Percentiles rank a stretch among this genome's conserved stretches.
Evolutionary conservation across 2,888 invertebrate genomes (phyloP).

Genomic region (Stenchaetothrips biformis): DNA sequence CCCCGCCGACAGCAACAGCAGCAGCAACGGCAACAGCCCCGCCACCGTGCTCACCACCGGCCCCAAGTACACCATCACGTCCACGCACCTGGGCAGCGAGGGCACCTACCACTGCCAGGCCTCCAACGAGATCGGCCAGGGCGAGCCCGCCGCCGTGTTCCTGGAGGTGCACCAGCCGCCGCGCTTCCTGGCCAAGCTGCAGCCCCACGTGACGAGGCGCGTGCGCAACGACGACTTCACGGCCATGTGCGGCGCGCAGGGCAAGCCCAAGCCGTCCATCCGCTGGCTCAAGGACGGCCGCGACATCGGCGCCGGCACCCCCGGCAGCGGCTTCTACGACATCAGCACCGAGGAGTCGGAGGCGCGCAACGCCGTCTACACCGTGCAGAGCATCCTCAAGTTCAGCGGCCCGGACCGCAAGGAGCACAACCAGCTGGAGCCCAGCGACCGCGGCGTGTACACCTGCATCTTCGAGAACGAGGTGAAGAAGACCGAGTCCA

Average conservation of each 20-base stretch:
- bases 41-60: constrained; percentile 68
- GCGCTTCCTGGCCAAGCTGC: constrained; percentile 73
- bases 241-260: constrained; percentile 78
- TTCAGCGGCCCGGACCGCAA: constrained; percentile 76
- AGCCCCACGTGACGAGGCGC: constrained; percentile 72
- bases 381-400: constrained; percentile 74
- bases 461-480: constrained; percentile 85
- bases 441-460: constrained; percentile 81
- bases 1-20: constrained; percentile 52
- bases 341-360: constrained; percentile 73
- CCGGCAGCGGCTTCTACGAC: constrained; percentile 70
- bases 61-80: constrained; percentile 76
- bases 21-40: constrained; percentile 40
- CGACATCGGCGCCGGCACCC: constrained; percentile 59
- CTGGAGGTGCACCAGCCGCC: constrained; percentile 87
- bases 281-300: constrained; percentile 82
- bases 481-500: constrained; percentile 79
- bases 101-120: constrained; percentile 88
- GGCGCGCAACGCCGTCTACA: constrained; percentile 69
- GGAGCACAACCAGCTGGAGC: constrained; percentile 68
- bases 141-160: constrained; percentile 75
- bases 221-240: constrained; percentile 75
- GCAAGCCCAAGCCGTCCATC: constrained; percentile 79
- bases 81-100: constrained; percentile 78
- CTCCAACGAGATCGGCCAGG: constrained; percentile 81